Base-by-base conservation (phyloP, 2,797 vertebrate genomes). In the Malurus leucopterus region DNA sequence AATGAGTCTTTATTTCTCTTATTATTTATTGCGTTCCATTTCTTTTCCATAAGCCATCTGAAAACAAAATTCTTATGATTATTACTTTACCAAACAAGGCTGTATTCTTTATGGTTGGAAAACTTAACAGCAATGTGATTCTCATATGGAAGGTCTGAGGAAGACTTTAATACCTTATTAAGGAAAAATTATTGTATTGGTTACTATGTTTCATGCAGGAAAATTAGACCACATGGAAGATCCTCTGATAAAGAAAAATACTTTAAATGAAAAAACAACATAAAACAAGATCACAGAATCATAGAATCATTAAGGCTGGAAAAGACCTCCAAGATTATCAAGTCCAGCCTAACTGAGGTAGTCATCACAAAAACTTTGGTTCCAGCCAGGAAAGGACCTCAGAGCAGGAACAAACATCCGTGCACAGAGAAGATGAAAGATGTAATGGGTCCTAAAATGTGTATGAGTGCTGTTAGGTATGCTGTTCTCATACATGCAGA, bases 41-140 rank as follows among this genome's bases (percentile, higher is more conserved):
- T 84, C 32, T 81, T 86, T 81, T 91, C 30, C 43, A 40, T 22
- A 84, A 77, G 15, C 4, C 36, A 88, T 27, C 7, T 78, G 47
- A 24, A 74, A 72, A 75, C 5, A 79, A 80, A 74, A 53, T 18
- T 38, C 32, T 49, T 57, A 26, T 8, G 3, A 79, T 58, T 70
- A 49, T 76, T 89, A 36, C 17, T 63, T 53, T 65, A 34, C 16
- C 65, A 76, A 92, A 69, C 22, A 79, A 63, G 22, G 63, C 63
- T 1, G 1, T 34, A 49, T 32, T 36, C 20, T 70, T 51, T 34
- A 22, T 24, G 6, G 11, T 15, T 88, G 68, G 75, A 84, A 93
- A 79, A 65, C 11, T 65, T 86, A 84, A 75, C 15, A 38, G 46
- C 58, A 58, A 15, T 10, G 6, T 40, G 50, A 58, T 65, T 32